These are phyloP conservation scores for Arge pagana DNA, from an alignment of 2,888 invertebrate genomes.

Conservation along the genomic window DNA sequence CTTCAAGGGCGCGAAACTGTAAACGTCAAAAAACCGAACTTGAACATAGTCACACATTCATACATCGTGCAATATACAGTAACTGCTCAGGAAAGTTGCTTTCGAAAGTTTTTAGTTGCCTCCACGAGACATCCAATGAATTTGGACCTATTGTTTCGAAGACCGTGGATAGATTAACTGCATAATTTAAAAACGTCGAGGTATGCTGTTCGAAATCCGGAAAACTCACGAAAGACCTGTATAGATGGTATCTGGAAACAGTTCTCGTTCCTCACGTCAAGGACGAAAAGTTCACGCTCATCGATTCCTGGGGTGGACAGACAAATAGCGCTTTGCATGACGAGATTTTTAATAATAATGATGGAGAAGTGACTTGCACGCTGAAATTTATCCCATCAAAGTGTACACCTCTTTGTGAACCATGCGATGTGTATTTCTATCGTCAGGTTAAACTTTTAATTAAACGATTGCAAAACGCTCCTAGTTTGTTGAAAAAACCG, in stretches of 20 bases:
- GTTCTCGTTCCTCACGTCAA: conserved; percentile 16
- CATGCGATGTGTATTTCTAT: conserved; percentile 32
- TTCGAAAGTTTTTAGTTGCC: conserved; percentile 30
- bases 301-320: conserved; percentile 28
- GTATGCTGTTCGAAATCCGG: conserved; percentile 30
- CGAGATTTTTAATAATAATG: conserved; percentile 18
- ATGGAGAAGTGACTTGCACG: conserved; percentile 16
- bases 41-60: conserved; percentile 29
- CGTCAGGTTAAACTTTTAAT: conserved; percentile 30
- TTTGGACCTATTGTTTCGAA: conserved; percentile 28
- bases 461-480: conserved; percentile 28
- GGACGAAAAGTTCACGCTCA: conserved; percentile 21
- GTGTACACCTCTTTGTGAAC: conserved; percentile 30
- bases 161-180: conserved; percentile 23
- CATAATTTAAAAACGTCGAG: conserved; percentile 24
- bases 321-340: conserved; percentile 16
- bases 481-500: conserved; percentile 25
- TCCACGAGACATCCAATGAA: conserved; percentile 27
- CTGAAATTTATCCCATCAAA: conserved; percentile 26
- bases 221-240: conserved; percentile 28
- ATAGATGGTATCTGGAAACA: conserved; percentile 23
- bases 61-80: conserved; percentile 33
- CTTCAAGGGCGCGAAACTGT: conserved; percentile 22
- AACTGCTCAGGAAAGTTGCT: conserved; percentile 26
- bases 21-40: conserved; percentile 22